phyloP scores from a whole-genome alignment of 35 echinoderm and acorn worm species.

The Holothuria glaberrima region DNA sequence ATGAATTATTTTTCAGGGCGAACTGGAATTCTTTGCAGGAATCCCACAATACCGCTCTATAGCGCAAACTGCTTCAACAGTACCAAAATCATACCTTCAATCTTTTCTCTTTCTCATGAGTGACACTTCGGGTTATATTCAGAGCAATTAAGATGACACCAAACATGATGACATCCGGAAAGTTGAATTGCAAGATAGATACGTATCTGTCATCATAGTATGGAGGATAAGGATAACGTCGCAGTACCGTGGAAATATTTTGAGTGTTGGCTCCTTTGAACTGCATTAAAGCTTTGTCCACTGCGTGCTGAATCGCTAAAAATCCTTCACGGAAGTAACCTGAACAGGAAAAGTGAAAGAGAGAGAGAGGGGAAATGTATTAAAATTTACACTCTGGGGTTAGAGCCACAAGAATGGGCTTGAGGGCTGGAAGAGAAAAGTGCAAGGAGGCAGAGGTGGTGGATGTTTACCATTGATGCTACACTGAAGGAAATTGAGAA shows the following conservation, averaged over 20 bases:
- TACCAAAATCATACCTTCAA: conserved; percentile 75
- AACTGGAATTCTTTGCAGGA: too few relatives aligned
- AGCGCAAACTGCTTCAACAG: too few relatives aligned
- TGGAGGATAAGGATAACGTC: conserved; percentile 90
- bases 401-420: too few relatives aligned
- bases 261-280: conserved; percentile 23
- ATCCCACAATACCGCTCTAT: too few relatives aligned
- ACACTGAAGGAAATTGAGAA: too few relatives aligned
- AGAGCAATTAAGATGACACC: conserved; percentile 83
- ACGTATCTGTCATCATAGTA: conserved; percentile 92
- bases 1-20: too few relatives aligned
- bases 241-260: conserved; percentile 68
- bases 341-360: conserved; percentile 27
- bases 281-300: conserved; percentile 82
- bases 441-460: too few relatives aligned
- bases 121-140: conserved; percentile 79
- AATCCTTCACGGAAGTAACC: conserved; percentile 97
- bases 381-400: background rate
- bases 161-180: conserved; percentile 83
- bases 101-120: conserved; percentile 92
- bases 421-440: too few relatives aligned
- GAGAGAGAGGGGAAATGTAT: conserved; percentile 26
- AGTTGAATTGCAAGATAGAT: conserved; percentile 81
- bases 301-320: conserved; percentile 80
- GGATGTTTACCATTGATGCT: too few relatives aligned